Evolutionary conservation across 2,888 invertebrate genomes (phyloP).

Genomic region (Pammene fasciana): DNA sequence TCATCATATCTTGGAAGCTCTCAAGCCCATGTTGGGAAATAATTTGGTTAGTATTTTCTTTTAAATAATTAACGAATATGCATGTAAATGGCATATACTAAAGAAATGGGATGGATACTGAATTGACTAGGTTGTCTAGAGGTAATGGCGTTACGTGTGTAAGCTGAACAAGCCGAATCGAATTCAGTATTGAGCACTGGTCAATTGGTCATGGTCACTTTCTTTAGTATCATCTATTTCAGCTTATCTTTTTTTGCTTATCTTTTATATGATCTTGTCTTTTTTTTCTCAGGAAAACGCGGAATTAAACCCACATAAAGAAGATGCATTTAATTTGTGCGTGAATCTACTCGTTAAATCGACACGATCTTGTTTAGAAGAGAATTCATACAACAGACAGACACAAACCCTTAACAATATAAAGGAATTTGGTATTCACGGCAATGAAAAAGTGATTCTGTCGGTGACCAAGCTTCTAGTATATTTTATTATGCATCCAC

Average conservation of each 20-base stretch:
- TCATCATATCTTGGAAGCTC: conserved; percentile 59
- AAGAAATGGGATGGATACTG: too few relatives aligned
- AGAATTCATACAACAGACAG: conserved; percentile 80
- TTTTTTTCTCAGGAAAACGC: conserved; percentile 49
- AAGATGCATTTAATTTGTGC: conserved; percentile 63
- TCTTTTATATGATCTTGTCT: too few relatives aligned
- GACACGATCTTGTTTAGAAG: conserved; percentile 77
- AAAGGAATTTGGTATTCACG: conserved; percentile 74
- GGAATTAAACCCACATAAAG: conserved; percentile 62
- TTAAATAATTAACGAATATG: too few relatives aligned
- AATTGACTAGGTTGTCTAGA: too few relatives aligned
- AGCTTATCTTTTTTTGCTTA: too few relatives aligned
- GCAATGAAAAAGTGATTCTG: conserved; percentile 67
- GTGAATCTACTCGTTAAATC: conserved; percentile 74
- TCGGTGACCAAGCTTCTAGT: conserved; percentile 80
- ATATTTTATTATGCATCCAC: conserved; percentile 85
- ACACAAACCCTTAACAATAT: conserved; percentile 80
- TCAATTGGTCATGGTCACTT: too few relatives aligned
- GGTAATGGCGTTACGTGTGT: too few relatives aligned
- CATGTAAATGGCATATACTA: too few relatives aligned
- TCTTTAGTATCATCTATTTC: too few relatives aligned
- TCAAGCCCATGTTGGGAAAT: conserved; percentile 60
- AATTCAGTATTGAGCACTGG: too few relatives aligned
- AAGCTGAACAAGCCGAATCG: too few relatives aligned
- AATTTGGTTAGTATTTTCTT: conserved; percentile 50